Percentiles rank a stretch among this genome's conserved stretches.
phyloP scores from a whole-genome alignment of 2,797 vertebrate species.

The Artibeus lituratus region DNA sequence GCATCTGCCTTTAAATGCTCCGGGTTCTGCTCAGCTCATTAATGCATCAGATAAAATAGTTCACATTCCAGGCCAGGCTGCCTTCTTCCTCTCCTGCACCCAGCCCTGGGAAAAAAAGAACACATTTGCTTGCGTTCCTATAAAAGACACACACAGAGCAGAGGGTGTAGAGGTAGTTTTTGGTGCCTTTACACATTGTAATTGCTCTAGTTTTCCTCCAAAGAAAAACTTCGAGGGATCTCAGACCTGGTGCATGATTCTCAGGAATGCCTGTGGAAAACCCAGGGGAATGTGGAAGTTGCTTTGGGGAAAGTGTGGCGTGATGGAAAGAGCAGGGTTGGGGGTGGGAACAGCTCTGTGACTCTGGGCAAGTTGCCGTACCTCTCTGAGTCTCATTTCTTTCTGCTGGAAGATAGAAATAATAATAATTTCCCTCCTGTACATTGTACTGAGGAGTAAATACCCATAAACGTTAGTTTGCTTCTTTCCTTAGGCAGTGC shows the following conservation, averaged over 20 bases:
- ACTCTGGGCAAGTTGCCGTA: neutral
- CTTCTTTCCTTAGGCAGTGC: neutral
- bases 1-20: constrained; percentile 83
- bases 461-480: neutral
- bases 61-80: constrained; percentile 83
- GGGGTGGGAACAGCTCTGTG: neutral
- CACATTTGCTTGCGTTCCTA: constrained; percentile 79
- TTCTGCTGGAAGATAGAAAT: neutral
- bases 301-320: neutral
- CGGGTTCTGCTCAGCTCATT: constrained; percentile 82
- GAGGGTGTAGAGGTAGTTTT: constrained; percentile 50
- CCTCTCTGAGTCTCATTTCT: neutral
- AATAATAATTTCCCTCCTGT: neutral
- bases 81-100: constrained; percentile 78
- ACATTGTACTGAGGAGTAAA: neutral
- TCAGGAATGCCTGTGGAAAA: constrained; percentile 41
- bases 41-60: constrained; percentile 86
- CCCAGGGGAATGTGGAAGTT: constrained; percentile 44
- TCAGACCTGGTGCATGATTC: constrained; percentile 9
- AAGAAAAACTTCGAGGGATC: constrained; percentile 36
- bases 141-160: constrained; percentile 46
- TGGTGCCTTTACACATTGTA: constrained; percentile 58
- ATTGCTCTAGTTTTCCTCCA: neutral
- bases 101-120: constrained; percentile 50
- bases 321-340: neutral